Base-by-base conservation (phyloP, 30 jellyfish, hydroid and myxozoan genomes). In the Rhopilema esculentum region DNA sequence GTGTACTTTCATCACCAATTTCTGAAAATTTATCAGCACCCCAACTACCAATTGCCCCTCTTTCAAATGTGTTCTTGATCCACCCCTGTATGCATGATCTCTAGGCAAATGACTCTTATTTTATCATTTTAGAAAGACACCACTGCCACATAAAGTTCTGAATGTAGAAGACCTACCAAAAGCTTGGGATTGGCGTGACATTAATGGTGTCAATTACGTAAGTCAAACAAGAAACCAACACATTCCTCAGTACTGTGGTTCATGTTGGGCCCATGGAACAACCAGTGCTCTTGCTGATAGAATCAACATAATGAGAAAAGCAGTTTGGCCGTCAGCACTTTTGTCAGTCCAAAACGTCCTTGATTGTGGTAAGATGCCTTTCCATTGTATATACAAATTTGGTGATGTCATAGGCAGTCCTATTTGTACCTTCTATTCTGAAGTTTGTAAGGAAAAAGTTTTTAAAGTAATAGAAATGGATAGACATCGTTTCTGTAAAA, bases 201-300 rank as follows among this genome's bases (percentile, higher is more conserved):
- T 89, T 80, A 79, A 81, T 69, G 97, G 97, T 16, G 84, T 66
- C 29, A 93, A 93, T 66, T 83, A 77, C 76, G 98, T 85, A 29
- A 68, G 95, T 17, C 86, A 78, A 4, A 82, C 97, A 48, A 62
- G 97, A 19, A 89, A 89, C 88, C 98, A 93, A 61, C 98, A 93
- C 76, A 89, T 88, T 21, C 98, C 98, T 21, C 98, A 93, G 71
- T 93, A 93, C 52, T 93, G 97, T 69, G 98, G 98, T 16, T 88
- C 97, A 66, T 93, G 98, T 69, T 93, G 98, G 98, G 97, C 96
- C 16, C 94, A 64, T 49, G 99, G 97, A 40, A 94, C 99, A 26
- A 94, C 99, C 53, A 94, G 99, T 69, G 92, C 99, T 8, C 82
- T 94, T 25, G 97, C 99, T 1, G 99, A 94, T 66, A 76, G 99